A percentile compares a stretch with the other conserved stretches of the same genome.
Conservation (phyloP, 2,113 vertebrate species). For the Pyrgilauda ruficollis region DNA sequence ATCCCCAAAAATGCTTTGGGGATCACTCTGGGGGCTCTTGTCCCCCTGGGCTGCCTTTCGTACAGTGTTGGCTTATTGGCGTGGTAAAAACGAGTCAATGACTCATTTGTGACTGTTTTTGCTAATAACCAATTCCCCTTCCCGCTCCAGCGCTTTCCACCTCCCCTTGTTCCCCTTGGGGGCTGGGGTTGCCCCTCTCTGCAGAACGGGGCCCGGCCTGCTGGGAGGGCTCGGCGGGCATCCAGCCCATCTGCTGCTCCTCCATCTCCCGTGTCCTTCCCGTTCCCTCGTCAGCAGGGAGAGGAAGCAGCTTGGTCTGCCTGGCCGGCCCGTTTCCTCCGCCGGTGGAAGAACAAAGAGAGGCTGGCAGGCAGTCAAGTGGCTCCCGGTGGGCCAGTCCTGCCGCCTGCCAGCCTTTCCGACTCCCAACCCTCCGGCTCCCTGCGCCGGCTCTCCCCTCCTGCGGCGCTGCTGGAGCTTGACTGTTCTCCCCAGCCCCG, state of each 20-base stretch:
- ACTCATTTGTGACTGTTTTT: not conserved
- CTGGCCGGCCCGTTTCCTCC: slow-evolving; percentile 27
- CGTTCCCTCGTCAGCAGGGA: not conserved
- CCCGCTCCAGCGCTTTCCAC: accelerated
- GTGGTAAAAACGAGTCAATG: not conserved
- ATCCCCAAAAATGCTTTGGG: not conserved
- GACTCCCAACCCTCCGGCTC: not conserved
- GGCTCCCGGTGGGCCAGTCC: slow-evolving; percentile 38
- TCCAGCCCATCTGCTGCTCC: slow-evolving; percentile 14
- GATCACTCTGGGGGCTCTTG: not conserved
- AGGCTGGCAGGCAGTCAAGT: slow-evolving; percentile 46
- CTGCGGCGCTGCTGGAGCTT: not conserved
- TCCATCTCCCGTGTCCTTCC: not conserved
- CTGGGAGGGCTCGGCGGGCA: not conserved
- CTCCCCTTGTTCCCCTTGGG: not conserved
- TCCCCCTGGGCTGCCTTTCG: accelerated
- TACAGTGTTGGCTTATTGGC: not conserved
- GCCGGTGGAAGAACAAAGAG: slow-evolving; percentile 59
- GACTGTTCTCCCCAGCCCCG: not conserved
- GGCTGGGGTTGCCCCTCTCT: not conserved
- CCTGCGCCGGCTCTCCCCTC: not conserved
- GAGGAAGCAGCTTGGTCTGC: slow-evolving; percentile 19
- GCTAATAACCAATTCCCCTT: not conserved
- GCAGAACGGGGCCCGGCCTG: accelerated
- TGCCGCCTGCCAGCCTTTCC: not conserved